Base-by-base conservation (phyloP, 1,140 invertebrate genomes). In the Physella acuta region DNA sequence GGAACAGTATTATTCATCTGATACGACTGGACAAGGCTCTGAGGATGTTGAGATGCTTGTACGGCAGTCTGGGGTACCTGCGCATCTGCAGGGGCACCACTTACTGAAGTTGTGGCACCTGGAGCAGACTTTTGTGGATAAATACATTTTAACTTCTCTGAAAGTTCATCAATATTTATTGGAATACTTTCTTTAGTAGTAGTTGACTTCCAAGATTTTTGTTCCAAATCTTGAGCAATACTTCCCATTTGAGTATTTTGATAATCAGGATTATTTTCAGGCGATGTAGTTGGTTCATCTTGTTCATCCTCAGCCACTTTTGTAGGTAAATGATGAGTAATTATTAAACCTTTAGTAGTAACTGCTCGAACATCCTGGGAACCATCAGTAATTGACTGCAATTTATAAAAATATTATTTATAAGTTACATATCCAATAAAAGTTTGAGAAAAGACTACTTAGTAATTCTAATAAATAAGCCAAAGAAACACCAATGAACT, bases 221-320 rank as follows among this genome's bases (percentile, higher is more conserved):
- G 66, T 17, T 68, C 66, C 37, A 68, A 17, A 26, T 68, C 66
- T 8, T 26, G n/a, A 8, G 55, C 28, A 16, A 51, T 16, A 8
- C 56, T 37, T 3, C 24, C 28, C 11, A 56, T 58, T 4, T 59
- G 55, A 49, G 56, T 68, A 2, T 3, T 59, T 1, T 31, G 51
- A 34, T 44, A 26, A 34, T 68, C 66, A 59, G 66, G 66, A 33
- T 60, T 59, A 34, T 75, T 75, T 55, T 78, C 76, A 49, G 73
- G 68, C 36, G 67, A 37, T 14, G 55, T 72, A 39, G 70, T 62
- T 20, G 71, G 56, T 33, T 81, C 78, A 52, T 75, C 75, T 39
- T 72, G 70, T 55, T 80, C 80, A 74, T 80, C 81, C 61, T 82
- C 79, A 20, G 75, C 67, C 30, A 4, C 26, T 31, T 52, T 31